Conservation (phyloP, 1,140 invertebrate genomes). For the Drosophila truncata region DNA sequence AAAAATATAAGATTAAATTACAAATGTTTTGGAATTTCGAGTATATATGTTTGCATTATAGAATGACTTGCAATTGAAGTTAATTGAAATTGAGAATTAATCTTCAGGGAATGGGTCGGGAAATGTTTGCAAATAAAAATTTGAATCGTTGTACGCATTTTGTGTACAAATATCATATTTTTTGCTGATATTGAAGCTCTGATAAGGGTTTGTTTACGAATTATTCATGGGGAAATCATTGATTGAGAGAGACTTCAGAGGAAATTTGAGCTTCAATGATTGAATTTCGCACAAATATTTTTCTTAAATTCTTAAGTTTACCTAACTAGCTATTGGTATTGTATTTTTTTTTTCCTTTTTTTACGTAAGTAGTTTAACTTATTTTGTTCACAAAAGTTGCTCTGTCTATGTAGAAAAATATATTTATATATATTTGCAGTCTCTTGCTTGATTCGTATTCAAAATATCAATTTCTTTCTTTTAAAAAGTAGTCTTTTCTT, state of each 20-base stretch:
- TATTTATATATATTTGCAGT: slow-evolving; percentile 59
- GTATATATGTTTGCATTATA: slow-evolving; percentile 47
- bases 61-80: slow-evolving; percentile 62
- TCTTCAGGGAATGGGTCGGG: slow-evolving; percentile 11
- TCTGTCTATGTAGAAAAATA: slow-evolving; percentile 42
- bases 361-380: slow-evolving; percentile 33
- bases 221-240: slow-evolving; percentile 14
- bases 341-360: slow-evolving; percentile 12
- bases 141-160: slow-evolving; percentile 22
- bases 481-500: slow-evolving; percentile 78
- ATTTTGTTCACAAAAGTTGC: slow-evolving; percentile 51
- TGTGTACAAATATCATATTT: slow-evolving; percentile 23
- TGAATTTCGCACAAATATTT: slow-evolving; percentile 27
- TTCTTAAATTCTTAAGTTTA: slow-evolving; percentile 20
- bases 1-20: slow-evolving; percentile 50
- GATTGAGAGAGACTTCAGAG: slow-evolving; percentile 6
- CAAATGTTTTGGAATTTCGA: slow-evolving; percentile 70
- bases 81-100: slow-evolving; percentile 18
- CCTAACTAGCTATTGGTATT: slow-evolving; percentile 29
- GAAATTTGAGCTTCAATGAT: slow-evolving; percentile 7
- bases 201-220: slow-evolving; percentile 30
- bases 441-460: slow-evolving; percentile 55
- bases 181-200: slow-evolving; percentile 13
- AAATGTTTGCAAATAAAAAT: slow-evolving; percentile 41
- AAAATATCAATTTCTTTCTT: slow-evolving; percentile 66